phyloP scores from a whole-genome alignment of 30 jellyfish, hydroid and myxozoan genomes.

The Morbakka virulenta region DNA sequence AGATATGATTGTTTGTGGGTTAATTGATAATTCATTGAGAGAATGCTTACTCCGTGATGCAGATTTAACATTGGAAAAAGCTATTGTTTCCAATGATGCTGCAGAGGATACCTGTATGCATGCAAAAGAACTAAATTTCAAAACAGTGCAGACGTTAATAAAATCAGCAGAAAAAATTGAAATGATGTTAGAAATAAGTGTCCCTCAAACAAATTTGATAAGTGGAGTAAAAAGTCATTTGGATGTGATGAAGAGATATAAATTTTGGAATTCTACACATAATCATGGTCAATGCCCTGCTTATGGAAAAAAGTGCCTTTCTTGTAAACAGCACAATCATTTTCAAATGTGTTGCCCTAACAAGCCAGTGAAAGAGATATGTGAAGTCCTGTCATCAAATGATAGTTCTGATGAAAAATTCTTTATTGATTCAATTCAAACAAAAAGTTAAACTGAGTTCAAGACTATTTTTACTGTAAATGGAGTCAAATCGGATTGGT shows the following conservation, averaged over 20 bases:
- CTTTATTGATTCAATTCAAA: slow-evolving; percentile 3
- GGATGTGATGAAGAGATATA: background rate
- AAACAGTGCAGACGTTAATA: background rate
- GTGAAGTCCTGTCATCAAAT: background rate
- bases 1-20: slow-evolving; percentile 36
- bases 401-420: slow-evolving; percentile 8
- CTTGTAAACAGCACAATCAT: slow-evolving; percentile 4
- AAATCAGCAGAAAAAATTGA: background rate
- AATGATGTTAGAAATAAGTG: background rate
- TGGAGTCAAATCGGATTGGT: slow-evolving; percentile 11
- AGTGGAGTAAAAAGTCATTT: background rate
- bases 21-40: slow-evolving; percentile 1
- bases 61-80: slow-evolving; percentile 6
- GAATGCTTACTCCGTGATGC: slow-evolving; percentile 22
- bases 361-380: slow-evolving; percentile 15
- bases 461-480: slow-evolving; percentile 8
- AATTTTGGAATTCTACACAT: slow-evolving; percentile 27
- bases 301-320: slow-evolving; percentile 2
- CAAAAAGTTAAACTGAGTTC: slow-evolving; percentile 6
- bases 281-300: slow-evolving; percentile 33
- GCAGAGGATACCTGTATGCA: slow-evolving; percentile 43
- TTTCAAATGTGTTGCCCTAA: slow-evolving; percentile 22
- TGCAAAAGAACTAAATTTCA: slow-evolving; percentile 10
- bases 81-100: slow-evolving; percentile 37
- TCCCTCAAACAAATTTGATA: background rate